Conservation (phyloP, 2,797 vertebrate species). For the Anableps anableps region DNA sequence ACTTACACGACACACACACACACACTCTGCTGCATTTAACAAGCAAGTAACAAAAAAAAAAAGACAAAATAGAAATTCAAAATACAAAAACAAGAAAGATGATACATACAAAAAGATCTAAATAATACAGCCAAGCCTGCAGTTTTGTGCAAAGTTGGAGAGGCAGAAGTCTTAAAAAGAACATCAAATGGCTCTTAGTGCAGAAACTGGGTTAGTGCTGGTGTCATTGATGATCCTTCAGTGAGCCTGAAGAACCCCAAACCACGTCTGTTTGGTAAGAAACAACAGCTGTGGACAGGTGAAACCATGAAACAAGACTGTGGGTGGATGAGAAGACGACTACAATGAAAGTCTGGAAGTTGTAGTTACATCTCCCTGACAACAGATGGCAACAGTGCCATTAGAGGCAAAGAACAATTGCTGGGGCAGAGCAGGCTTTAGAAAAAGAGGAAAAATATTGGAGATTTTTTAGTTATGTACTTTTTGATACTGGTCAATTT, state of each 20-base stretch:
- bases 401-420: constrained; percentile 7
- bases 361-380: constrained; percentile 51
- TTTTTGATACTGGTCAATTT: background rate
- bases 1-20: constrained; percentile 55
- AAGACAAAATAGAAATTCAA: constrained; percentile 57
- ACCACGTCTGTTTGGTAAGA: constrained; percentile 10
- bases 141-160: constrained; percentile 69
- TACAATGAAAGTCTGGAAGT: constrained; percentile 24
- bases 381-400: constrained; percentile 55
- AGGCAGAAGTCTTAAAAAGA: constrained; percentile 39
- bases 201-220: constrained; percentile 66
- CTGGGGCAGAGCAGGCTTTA: background rate
- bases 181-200: constrained; percentile 44
- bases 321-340: constrained; percentile 14
- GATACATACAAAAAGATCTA: constrained; percentile 47
- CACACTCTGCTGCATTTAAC: constrained; percentile 62
- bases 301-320: constrained; percentile 23
- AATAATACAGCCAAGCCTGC: constrained; percentile 67
- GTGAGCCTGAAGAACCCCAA: constrained; percentile 32
- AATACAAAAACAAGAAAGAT: constrained; percentile 48
- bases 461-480: background rate
- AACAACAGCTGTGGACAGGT: constrained; percentile 46
- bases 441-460: background rate
- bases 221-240: constrained; percentile 44
- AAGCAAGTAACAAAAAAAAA: constrained; percentile 52